Base-by-base conservation (phyloP, 2,113 vertebrate species). In the Tapirus terrestris region DNA sequence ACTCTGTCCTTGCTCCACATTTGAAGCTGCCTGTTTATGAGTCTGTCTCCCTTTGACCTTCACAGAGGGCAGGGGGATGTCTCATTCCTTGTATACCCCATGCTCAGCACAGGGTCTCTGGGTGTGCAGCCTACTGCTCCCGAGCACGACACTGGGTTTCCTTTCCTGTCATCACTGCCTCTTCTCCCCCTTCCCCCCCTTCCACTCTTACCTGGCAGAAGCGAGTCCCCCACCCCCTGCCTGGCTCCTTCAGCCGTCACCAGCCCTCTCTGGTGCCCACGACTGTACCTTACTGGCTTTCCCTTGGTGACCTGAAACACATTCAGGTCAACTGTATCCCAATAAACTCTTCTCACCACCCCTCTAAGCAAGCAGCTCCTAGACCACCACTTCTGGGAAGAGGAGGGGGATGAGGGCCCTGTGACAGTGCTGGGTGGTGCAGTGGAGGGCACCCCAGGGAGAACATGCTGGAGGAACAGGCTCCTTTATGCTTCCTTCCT, bases 141-240 rank as follows among this genome's bases (percentile, higher is more conserved):
- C 1, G 33, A 29, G 43, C 0, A 13, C 51, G 0, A 3, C 3
- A 0, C 5, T 1, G 51, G 20, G 23, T 36, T 11, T 23, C 51
- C 29, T 36, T 43, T 77, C 51, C 65, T 33, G 5, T 31, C 4
- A 10, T 2, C 13, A 0, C 45, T 60, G 65, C 67, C 56, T 5
- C 8, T 17, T 16, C 85, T 51, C 9, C 33, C 72, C 45, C 29
- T 53, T 33, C 12, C 3, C 9, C 33, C 72, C 45, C 29, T 53
- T 33, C 12, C 3, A 14, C 20, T 33, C 8, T 1, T 5, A 3
- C 51, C 65, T 43, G 65, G 84, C 4, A 0, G 89, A 51, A 56
- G 21, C 6, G 0, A 67, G 77, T 14, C 12, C 60, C 36, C 68
- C 31, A 21, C 4, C 23, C 80, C 31, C 84, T 18, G 43, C 12